phyloP scores from a whole-genome alignment of 2,113 vertebrate species.

The Syngnathus floridae region DNA sequence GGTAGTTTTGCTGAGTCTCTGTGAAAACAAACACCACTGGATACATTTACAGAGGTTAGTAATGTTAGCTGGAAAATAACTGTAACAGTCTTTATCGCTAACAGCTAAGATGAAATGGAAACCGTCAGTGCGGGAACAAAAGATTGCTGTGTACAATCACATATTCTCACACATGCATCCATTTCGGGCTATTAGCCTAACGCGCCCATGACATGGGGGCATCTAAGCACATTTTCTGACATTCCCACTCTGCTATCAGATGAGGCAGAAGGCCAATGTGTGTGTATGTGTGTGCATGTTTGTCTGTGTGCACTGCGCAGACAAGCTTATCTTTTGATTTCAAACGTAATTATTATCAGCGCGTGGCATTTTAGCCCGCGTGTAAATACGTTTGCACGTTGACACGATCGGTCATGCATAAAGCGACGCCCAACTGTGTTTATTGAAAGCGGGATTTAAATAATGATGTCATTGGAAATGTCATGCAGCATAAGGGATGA shows the following conservation, averaged over 20 bases:
- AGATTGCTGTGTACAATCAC: neutral
- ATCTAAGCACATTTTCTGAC: slow-evolving; percentile 34
- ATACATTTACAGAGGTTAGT: neutral
- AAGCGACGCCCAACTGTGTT: neutral
- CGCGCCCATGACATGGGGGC: slow-evolving; percentile 21
- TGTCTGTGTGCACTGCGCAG: slow-evolving; percentile 3
- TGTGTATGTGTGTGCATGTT: slow-evolving; percentile 23
- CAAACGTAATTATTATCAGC: slow-evolving; percentile 46
- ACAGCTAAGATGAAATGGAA: neutral
- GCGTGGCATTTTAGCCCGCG: slow-evolving; percentile 29
- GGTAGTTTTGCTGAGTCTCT: slow-evolving; percentile 9
- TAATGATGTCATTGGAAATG: neutral
- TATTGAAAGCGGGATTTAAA: slow-evolving; percentile 8
- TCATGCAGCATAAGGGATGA: neutral
- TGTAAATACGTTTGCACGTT: slow-evolving; percentile 10
- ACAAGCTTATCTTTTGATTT: slow-evolving; percentile 25
- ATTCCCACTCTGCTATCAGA: slow-evolving; percentile 43
- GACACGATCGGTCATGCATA: slow-evolving; percentile 12
- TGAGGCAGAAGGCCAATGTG: slow-evolving; percentile 25
- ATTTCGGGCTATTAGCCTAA: slow-evolving; percentile 10
- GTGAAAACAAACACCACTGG: slow-evolving; percentile 9
- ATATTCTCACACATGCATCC: neutral
- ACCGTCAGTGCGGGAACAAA: neutral
- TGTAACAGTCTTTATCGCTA: neutral
- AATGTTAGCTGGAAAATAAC: neutral